A percentile compares a stretch with the other conserved stretches of the same genome.
Conservation (phyloP, 2,797 vertebrate genomes). For the Eptatretus atami region DNA sequence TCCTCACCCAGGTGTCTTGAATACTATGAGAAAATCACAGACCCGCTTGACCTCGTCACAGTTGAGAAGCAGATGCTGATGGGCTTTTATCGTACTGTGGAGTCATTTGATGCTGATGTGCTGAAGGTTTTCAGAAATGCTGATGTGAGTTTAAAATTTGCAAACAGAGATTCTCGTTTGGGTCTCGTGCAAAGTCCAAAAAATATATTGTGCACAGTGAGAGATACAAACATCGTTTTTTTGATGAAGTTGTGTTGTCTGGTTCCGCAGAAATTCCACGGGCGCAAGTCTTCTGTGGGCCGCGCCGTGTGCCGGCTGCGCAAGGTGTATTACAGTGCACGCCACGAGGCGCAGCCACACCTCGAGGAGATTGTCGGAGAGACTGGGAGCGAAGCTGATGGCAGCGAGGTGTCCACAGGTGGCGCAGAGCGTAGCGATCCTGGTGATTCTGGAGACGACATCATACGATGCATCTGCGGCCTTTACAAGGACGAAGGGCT, state of each 20-base stretch:
- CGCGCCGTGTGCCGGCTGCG: constrained; percentile 58
- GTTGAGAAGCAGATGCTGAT: constrained; percentile 85
- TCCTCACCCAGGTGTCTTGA: constrained; percentile 34
- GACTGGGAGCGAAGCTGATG: constrained; percentile 75
- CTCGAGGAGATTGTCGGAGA: constrained; percentile 94
- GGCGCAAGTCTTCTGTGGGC: constrained; percentile 59
- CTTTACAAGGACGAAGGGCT: constrained; percentile 91
- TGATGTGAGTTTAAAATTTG: constrained; percentile 19
- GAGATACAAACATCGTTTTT: too few relatives aligned
- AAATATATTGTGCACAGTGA: too few relatives aligned
- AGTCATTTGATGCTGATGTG: constrained; percentile 78
- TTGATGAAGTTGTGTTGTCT: constrained; percentile 5
- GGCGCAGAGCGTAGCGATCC: constrained; percentile 13
- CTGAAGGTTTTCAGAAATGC: constrained; percentile 84
- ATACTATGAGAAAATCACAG: constrained; percentile 82
- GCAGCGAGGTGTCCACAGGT: constrained; percentile 50
- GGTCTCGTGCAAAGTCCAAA: too few relatives aligned
- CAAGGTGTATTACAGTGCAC: constrained; percentile 67
- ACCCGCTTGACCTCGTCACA: constrained; percentile 58
- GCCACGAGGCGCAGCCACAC: constrained; percentile 63
- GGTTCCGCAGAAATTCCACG: constrained; percentile 48
- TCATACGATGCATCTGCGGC: constrained; percentile 89
- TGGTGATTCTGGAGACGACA: constrained; percentile 27
- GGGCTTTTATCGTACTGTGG: constrained; percentile 69
- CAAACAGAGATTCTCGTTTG: too few relatives aligned